A percentile compares a stretch with the other conserved stretches of the same genome.
Evolutionary conservation across 2,888 invertebrate genomes (phyloP).

Genomic region (Mechanitis messenoides): DNA sequence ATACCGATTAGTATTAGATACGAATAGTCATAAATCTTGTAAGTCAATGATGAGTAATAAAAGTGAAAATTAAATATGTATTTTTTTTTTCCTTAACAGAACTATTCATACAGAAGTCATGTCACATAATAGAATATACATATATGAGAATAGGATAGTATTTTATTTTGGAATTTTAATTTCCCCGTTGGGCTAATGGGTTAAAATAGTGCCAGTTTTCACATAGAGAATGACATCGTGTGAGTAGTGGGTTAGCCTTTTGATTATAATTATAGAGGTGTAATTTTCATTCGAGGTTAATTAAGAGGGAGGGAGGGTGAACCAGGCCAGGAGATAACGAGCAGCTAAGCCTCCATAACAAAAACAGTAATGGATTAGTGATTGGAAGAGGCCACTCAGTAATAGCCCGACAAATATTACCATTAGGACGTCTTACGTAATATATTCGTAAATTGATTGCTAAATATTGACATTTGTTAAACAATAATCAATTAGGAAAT

Average conservation of each 20-base stretch:
- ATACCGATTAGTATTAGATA: constrained; percentile 12
- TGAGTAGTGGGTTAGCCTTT: too few species aligned
- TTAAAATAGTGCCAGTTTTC: too few species aligned
- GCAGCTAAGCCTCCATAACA: constrained; percentile 99
- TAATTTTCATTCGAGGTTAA: constrained; percentile 95
- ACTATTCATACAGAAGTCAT: constrained; percentile 11
- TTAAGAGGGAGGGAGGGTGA: constrained; percentile 81
- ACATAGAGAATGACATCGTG: too few species aligned
- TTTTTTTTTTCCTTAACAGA: neutral
- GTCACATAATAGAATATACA: neutral
- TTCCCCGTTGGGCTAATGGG: too few species aligned
- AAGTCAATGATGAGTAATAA: constrained; percentile 9
- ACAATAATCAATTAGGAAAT: too few species aligned
- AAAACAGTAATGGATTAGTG: constrained; percentile 98
- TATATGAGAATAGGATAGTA: too few species aligned
- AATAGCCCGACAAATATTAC: constrained; percentile 83
- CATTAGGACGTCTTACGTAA: constrained; percentile 50
- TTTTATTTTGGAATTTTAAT: too few species aligned
- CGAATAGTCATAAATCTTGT: constrained; percentile 14
- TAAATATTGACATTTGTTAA: too few species aligned
- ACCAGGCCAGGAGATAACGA: constrained; percentile 99
- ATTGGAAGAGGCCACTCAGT: constrained; percentile 94
- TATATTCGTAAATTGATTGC: too few species aligned
- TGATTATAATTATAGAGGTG: constrained; percentile 80
- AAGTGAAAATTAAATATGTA: neutral